A percentile compares a stretch with the other conserved stretches of the same genome.
These are phyloP conservation scores for Metallyticus violacea DNA, from an alignment of 2,888 invertebrate species.

Conservation along the genomic window DNA sequence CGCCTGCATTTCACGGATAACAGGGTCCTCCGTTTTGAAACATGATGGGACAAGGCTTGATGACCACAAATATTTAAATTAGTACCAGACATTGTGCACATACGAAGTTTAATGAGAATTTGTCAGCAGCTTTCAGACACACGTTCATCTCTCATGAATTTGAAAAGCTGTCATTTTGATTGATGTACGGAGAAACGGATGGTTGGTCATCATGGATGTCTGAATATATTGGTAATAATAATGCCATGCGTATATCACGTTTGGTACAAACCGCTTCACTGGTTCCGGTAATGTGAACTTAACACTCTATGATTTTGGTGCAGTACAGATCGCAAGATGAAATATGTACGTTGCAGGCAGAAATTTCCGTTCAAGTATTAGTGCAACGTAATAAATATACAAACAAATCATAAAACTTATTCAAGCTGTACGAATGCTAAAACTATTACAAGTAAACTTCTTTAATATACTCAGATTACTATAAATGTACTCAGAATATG, in stretches of 20 bases:
- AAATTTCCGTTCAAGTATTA: too few relatives aligned
- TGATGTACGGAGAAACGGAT: background rate
- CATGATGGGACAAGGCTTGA: background rate
- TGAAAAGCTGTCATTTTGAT: background rate
- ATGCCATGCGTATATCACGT: too few relatives aligned
- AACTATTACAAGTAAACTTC: too few relatives aligned
- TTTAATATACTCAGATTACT: too few relatives aligned
- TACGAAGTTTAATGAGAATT: background rate
- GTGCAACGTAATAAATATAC: too few relatives aligned
- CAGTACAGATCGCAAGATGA: too few relatives aligned
- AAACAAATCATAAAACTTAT: too few relatives aligned
- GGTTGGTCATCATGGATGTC: background rate
- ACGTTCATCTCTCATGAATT: background rate
- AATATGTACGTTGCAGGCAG: too few relatives aligned
- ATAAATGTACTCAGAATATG: too few relatives aligned
- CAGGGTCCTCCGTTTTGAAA: background rate
- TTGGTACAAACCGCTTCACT: too few relatives aligned
- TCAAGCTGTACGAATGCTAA: too few relatives aligned
- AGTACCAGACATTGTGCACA: background rate
- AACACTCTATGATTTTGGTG: background rate
- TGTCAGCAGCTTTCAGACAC: background rate
- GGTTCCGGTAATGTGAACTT: background rate
- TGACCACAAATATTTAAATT: background rate
- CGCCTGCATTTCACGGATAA: too few relatives aligned
- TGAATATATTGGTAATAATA: background rate